phyloP scores from a whole-genome alignment of 2,113 vertebrate genomes.

The Pluvianellus socialis region DNA sequence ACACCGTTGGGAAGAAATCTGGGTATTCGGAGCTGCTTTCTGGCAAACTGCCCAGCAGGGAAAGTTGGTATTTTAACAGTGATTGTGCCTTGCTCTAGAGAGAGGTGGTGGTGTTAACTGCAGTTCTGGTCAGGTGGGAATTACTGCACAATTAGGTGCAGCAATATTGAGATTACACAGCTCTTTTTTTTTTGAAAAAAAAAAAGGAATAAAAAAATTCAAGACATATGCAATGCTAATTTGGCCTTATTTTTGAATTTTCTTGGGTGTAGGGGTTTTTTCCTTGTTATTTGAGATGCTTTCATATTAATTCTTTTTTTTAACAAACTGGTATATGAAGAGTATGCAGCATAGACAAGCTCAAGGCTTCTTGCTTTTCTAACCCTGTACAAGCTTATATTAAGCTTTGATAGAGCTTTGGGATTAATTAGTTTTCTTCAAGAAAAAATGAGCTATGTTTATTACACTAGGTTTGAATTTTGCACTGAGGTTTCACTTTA shows the following conservation, averaged over 20 bases:
- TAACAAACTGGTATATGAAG: not conserved
- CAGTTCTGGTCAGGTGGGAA: not conserved
- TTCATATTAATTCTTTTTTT: not conserved
- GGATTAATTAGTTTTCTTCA: slow-evolving; percentile 21
- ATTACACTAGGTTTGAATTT: not conserved
- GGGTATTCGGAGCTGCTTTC: not conserved
- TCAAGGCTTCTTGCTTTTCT: not conserved
- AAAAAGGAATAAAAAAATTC: not conserved
- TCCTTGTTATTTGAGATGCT: not conserved
- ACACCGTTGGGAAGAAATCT: not conserved
- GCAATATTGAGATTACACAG: not conserved
- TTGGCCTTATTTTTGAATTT: not conserved
- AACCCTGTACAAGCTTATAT: not conserved
- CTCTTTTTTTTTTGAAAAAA: not conserved
- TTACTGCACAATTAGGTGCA: not conserved
- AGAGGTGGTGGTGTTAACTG: not conserved
- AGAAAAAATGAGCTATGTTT: not conserved
- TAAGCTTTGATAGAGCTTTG: not conserved
- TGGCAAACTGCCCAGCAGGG: not conserved
- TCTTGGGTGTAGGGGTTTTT: not conserved
- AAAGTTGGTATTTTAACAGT: not conserved
- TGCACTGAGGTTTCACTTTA: slow-evolving; percentile 6
- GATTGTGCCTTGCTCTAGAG: not conserved
- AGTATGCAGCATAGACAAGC: not conserved
- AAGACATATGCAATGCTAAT: not conserved